Conservation (phyloP, 2,888 invertebrate species). For the Meiosimyza decipiens region DNA sequence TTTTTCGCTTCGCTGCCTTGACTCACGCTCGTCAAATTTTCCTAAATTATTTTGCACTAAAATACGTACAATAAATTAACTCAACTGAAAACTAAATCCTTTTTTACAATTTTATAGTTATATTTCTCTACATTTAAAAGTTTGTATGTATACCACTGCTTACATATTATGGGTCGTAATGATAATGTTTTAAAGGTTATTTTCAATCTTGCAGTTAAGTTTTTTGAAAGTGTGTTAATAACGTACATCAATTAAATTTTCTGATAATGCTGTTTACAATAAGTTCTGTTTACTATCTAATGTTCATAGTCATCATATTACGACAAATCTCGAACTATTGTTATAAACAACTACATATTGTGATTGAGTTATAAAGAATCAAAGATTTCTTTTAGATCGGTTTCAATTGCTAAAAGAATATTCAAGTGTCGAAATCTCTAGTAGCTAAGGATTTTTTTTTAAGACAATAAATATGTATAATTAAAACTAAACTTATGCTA, state of each 20-base stretch:
- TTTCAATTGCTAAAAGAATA: constrained; percentile 10
- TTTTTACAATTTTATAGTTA: constrained; percentile 22
- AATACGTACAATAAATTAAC: constrained; percentile 19
- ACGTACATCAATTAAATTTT: constrained; percentile 15
- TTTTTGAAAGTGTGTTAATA: not conserved
- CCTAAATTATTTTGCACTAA: too few relatives aligned
- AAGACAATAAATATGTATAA: constrained; percentile 24
- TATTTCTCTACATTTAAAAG: constrained; percentile 20
- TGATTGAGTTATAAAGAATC: not conserved
- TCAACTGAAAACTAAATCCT: constrained; percentile 21
- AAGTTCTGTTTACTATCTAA: constrained; percentile 22
- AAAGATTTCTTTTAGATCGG: not conserved
- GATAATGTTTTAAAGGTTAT: not conserved
- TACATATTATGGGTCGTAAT: constrained; percentile 15
- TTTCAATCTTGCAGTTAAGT: constrained; percentile 15
- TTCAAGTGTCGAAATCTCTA: not conserved
- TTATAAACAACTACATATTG: not conserved
- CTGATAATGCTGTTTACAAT: constrained; percentile 22
- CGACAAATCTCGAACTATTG: not conserved
- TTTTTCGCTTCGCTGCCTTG: too few relatives aligned
- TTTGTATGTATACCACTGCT: constrained; percentile 21
- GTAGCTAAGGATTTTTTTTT: not conserved
- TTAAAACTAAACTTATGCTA: constrained; percentile 31
- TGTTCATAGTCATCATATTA: constrained; percentile 8
- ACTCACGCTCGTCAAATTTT: too few relatives aligned